Conservation (phyloP, 64 coral and sea anemone genomes). For the Catalaphyllia jardinei region DNA sequence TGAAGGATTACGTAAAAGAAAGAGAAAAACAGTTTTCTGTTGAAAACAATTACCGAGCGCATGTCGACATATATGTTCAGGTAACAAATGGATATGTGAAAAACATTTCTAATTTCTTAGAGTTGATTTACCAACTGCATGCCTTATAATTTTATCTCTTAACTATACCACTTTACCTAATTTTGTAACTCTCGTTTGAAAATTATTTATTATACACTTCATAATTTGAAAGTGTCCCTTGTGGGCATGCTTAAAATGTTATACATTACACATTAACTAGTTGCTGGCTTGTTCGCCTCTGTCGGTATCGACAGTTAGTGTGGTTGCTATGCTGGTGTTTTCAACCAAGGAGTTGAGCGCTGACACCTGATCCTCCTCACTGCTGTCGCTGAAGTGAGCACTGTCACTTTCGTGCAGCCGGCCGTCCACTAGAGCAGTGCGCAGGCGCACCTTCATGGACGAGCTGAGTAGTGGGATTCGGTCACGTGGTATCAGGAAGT, state of each 20-base stretch:
- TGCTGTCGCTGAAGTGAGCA: constrained; percentile 76
- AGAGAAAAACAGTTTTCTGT: too few relatives aligned
- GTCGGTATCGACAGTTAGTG: neutral
- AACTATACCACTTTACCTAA: too few relatives aligned
- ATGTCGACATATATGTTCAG: too few relatives aligned
- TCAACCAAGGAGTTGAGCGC: neutral
- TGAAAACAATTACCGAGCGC: too few relatives aligned
- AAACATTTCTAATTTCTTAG: too few relatives aligned
- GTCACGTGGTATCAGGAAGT: constrained; percentile 89
- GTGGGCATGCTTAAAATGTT: neutral
- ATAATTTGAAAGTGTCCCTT: too few relatives aligned
- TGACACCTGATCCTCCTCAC: constrained; percentile 58
- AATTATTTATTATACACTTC: too few relatives aligned
- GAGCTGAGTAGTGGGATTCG: constrained; percentile 74
- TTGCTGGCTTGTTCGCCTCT: neutral
- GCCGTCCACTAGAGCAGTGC: constrained; percentile 50
- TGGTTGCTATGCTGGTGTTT: neutral
- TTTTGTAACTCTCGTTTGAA: too few relatives aligned
- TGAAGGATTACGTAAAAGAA: too few relatives aligned
- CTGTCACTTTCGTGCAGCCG: constrained; percentile 96
- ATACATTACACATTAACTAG: neutral
- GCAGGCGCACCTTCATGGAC: constrained; percentile 80
- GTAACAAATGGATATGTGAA: too few relatives aligned
- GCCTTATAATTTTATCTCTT: too few relatives aligned
- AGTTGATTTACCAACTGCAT: too few relatives aligned